Evolutionary conservation across 2,888 invertebrate species (phyloP).

Genomic region (Pyrocoelia pectoralis): DNA sequence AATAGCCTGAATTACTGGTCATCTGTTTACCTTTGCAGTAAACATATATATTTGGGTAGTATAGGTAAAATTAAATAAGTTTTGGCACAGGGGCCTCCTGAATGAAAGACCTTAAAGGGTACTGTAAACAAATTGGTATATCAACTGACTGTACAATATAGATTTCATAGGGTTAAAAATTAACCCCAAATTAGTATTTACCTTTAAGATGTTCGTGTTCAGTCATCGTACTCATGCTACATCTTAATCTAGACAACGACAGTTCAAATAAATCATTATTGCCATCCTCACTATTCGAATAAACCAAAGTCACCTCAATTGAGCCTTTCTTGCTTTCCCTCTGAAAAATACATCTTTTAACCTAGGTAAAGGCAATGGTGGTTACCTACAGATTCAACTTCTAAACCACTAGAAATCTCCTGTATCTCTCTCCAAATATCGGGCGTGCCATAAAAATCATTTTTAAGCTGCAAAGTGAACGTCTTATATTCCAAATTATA

Average conservation of each 20-base stretch:
- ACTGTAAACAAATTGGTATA: too few relatives aligned
- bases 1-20: too few relatives aligned
- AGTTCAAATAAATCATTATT: conserved; percentile 70
- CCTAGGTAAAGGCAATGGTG: neutral
- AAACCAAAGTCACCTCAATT: conserved; percentile 70
- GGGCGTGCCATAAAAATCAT: conserved; percentile 69
- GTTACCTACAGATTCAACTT: conserved; percentile 59
- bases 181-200: conserved; percentile 51
- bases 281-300: conserved; percentile 72
- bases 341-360: conserved; percentile 57
- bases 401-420: conserved; percentile 71
- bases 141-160: too few relatives aligned
- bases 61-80: too few relatives aligned
- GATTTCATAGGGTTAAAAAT: too few relatives aligned
- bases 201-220: conserved; percentile 74
- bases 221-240: conserved; percentile 76
- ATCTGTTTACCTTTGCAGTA: too few relatives aligned
- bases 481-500: conserved; percentile 72
- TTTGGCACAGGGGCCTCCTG: too few relatives aligned
- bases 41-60: too few relatives aligned
- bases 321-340: conserved; percentile 74
- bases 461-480: conserved; percentile 69
- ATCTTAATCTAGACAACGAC: conserved; percentile 69
- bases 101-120: too few relatives aligned
- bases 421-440: conserved; percentile 75